Percentiles rank a stretch among this genome's conserved stretches.
Conservation (phyloP, 1,140 invertebrate genomes). For the Lepidurus packardi region DNA sequence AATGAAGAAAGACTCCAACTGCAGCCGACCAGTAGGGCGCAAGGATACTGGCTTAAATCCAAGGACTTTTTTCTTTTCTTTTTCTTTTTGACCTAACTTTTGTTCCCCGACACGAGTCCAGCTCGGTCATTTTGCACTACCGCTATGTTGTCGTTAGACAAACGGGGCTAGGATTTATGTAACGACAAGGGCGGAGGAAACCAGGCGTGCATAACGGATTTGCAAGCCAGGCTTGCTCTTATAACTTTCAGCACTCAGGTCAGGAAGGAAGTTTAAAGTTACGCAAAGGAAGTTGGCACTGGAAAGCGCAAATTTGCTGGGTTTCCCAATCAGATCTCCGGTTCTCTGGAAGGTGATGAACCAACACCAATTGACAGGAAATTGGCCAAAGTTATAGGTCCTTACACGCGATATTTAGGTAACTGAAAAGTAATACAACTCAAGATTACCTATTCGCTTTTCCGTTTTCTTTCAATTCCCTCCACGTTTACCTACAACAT, state of each 20-base stretch:
- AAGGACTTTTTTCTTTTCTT: neutral
- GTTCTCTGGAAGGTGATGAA: neutral
- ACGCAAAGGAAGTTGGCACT: neutral
- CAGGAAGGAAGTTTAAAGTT: slow-evolving; percentile 6
- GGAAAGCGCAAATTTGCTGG: neutral
- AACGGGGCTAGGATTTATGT: neutral
- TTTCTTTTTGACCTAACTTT: neutral
- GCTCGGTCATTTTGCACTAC: slow-evolving; percentile 5
- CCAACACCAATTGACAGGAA: neutral
- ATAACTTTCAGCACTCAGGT: neutral
- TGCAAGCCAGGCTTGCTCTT: neutral
- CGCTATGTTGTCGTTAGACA: neutral
- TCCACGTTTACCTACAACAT: too few relatives aligned
- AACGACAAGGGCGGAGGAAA: neutral
- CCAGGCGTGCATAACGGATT: neutral
- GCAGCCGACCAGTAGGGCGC: neutral
- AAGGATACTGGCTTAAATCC: slow-evolving; percentile 11
- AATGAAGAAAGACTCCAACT: neutral
- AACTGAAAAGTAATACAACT: too few relatives aligned
- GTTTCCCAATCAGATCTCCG: neutral
- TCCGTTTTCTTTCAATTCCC: too few relatives aligned
- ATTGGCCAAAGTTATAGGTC: neutral
- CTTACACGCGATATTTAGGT: too few relatives aligned
- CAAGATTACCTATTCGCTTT: too few relatives aligned
- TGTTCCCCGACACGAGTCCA: neutral